These are phyloP conservation scores for Rhopilema esculentum DNA, from an alignment of 30 jellyfish, hydroid and myxozoan species.

Conservation along the genomic window DNA sequence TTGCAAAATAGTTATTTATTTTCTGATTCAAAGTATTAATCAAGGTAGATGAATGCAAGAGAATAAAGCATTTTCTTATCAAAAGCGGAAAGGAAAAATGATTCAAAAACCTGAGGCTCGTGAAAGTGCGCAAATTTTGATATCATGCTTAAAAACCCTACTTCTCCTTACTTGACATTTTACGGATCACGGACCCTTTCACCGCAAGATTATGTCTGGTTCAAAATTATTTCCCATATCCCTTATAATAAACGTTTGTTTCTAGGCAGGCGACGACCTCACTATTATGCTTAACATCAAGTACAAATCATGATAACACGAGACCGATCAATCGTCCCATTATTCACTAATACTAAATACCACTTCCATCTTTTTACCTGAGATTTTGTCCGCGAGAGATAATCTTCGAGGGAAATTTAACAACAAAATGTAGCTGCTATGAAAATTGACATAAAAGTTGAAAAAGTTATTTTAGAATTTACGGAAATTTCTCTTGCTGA, in stretches of 20 bases:
- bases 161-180: background rate
- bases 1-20: background rate
- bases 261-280: background rate
- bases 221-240: too few relatives aligned
- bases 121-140: too few relatives aligned
- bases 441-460: background rate
- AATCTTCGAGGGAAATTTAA: slow-evolving; percentile 17
- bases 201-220: background rate
- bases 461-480: slow-evolving; percentile 5
- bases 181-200: background rate
- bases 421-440: slow-evolving; percentile 14
- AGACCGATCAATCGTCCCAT: background rate
- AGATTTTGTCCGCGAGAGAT: slow-evolving; percentile 28
- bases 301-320: background rate
- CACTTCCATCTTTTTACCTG: background rate
- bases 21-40: background rate
- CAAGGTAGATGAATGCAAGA: background rate
- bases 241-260: background rate
- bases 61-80: background rate
- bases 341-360: background rate
- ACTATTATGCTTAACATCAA: background rate
- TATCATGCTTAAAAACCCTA: too few relatives aligned
- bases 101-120: too few relatives aligned
- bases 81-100: background rate
- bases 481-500: slow-evolving; percentile 25